Evolutionary conservation across 2,888 invertebrate genomes (phyloP).

Genomic region (Xanthorhoe designata): DNA sequence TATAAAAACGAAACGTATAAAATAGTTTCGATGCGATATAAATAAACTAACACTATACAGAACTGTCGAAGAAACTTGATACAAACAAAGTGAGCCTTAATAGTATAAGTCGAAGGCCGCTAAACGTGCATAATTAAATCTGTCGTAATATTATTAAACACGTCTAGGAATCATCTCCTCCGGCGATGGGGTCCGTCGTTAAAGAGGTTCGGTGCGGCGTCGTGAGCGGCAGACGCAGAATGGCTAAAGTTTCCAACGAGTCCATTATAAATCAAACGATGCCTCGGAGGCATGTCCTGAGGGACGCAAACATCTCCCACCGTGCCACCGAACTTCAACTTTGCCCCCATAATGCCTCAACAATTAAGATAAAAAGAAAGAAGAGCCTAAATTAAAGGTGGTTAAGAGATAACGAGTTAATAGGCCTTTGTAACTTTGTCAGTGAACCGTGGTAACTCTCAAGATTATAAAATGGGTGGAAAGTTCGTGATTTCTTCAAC

Average conservation of each 20-base stretch:
- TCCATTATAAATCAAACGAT: conserved; percentile 86
- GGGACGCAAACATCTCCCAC: conserved; percentile 79
- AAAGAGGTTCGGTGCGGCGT: conserved; percentile 75
- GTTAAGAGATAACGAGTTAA: conserved; percentile 84
- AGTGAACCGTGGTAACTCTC: conserved; percentile 52
- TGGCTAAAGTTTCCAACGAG: conserved; percentile 84
- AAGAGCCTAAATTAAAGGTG: conserved; percentile 84
- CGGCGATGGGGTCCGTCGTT: conserved; percentile 83
- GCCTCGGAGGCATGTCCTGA: conserved; percentile 83
- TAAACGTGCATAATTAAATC: conserved; percentile 85
- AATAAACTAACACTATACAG: conserved; percentile 42
- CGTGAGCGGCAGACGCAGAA: conserved; percentile 65
- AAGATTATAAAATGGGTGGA: conserved; percentile 41
- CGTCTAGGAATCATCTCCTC: conserved; percentile 84
- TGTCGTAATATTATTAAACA: conserved; percentile 85
- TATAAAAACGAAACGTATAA: conserved; percentile 8
- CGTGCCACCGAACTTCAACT: conserved; percentile 79
- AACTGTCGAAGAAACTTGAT: conserved; percentile 55
- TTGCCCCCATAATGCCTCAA: conserved; percentile 82
- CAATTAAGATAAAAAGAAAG: conserved; percentile 86
- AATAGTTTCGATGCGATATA: conserved; percentile 41
- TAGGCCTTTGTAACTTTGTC: conserved; percentile 72
- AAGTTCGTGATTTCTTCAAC: conserved; percentile 24
- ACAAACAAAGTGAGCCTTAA: conserved; percentile 70
- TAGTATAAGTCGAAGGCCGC: conserved; percentile 71